phyloP scores from a whole-genome alignment of 2,113 vertebrate species.

The Erinaceus europaeus region DNA sequence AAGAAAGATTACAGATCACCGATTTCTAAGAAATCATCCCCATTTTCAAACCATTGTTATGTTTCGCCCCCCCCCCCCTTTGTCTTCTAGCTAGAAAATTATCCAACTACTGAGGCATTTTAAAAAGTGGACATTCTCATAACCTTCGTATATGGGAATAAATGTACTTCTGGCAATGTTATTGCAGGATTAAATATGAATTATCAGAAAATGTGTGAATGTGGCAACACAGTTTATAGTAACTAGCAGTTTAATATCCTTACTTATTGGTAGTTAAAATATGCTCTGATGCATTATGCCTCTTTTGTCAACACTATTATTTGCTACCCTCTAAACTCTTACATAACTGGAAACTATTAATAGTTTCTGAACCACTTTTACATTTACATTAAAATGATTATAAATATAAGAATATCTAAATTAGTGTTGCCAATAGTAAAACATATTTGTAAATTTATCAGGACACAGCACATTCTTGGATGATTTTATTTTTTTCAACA shows the following conservation, averaged over 20 bases:
- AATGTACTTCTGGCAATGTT: neutral
- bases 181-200: neutral
- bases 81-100: neutral
- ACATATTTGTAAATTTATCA: slow-evolving; percentile 39
- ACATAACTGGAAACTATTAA: neutral
- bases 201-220: slow-evolving; percentile 4
- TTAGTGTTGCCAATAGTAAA: neutral
- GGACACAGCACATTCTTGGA: neutral
- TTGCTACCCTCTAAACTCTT: neutral
- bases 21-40: slow-evolving; percentile 1
- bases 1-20: neutral
- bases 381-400: neutral
- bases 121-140: slow-evolving; percentile 15
- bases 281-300: neutral
- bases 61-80: slow-evolving; percentile 13
- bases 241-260: too few species aligned
- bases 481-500: slow-evolving; percentile 24
- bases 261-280: slow-evolving; percentile 2
- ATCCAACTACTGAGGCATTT: neutral
- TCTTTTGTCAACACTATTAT: neutral
- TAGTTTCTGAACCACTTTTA: slow-evolving; percentile 12
- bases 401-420: slow-evolving; percentile 39
- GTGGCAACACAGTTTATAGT: neutral
- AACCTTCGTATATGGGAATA: neutral
- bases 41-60: neutral